These are phyloP conservation scores for Acanthis flammea DNA, from an alignment of 2,797 vertebrate genomes.

Conservation along the genomic window DNA sequence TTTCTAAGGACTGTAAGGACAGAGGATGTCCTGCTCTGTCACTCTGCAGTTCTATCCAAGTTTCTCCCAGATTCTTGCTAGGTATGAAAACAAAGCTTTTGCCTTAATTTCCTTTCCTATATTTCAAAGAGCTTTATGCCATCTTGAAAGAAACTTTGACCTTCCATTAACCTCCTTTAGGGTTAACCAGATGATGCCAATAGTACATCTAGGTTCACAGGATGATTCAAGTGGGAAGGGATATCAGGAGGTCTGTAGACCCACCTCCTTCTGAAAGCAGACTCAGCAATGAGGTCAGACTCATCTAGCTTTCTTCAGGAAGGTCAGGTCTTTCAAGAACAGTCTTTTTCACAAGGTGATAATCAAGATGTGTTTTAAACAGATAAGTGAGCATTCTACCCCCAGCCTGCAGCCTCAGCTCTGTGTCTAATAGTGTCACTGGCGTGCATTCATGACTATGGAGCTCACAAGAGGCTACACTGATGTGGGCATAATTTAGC, in stretches of 20 bases:
- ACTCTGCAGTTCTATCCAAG: not conserved
- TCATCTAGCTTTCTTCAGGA: not conserved
- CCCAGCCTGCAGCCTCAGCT: not conserved
- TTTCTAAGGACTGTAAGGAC: not conserved
- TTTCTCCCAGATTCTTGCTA: not conserved
- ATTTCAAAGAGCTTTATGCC: not conserved
- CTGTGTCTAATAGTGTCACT: not conserved
- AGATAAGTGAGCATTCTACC: not conserved
- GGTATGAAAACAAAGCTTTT: not conserved
- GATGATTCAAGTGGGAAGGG: not conserved
- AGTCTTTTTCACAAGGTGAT: not conserved
- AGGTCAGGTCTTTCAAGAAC: not conserved
- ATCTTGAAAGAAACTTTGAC: not conserved
- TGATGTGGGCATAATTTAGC: not conserved
- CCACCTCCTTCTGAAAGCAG: not conserved
- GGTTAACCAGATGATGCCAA: not conserved
- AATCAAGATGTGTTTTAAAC: not conserved
- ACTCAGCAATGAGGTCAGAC: not conserved
- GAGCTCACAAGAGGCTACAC: not conserved
- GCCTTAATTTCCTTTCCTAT: not conserved
- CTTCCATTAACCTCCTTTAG: not conserved
- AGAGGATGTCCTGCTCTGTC: not conserved
- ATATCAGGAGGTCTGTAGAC: not conserved
- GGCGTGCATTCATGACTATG: not conserved
- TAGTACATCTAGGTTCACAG: not conserved